Conservation (phyloP, 2,888 invertebrate species). For the Drymonia ruficornis region DNA sequence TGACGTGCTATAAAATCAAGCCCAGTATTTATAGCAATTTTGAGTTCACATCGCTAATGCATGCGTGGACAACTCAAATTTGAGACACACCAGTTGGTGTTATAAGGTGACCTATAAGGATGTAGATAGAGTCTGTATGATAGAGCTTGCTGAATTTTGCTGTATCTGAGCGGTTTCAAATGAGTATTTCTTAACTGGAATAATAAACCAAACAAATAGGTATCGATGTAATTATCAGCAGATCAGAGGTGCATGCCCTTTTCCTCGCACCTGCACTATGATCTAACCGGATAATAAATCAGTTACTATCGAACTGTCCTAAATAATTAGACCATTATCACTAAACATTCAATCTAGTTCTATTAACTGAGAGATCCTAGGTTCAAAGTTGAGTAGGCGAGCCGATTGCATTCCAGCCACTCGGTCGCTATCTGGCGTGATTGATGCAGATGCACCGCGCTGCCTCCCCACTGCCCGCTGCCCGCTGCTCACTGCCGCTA, state of each 20-base stretch:
- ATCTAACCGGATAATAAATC: constrained; percentile 1
- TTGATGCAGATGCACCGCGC: neutral
- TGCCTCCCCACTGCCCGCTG: neutral
- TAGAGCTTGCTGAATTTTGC: too few species aligned
- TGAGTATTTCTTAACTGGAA: too few species aligned
- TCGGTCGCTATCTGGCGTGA: constrained; percentile 5
- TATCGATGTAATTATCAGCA: neutral
- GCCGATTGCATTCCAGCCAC: constrained; percentile 29
- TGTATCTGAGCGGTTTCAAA: too few species aligned
- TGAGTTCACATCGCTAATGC: too few species aligned
- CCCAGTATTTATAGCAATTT: too few species aligned
- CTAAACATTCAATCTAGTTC: neutral
- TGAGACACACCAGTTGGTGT: too few species aligned
- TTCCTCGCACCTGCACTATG: neutral
- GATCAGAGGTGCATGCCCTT: neutral
- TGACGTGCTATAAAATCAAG: too few species aligned
- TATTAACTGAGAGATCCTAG: neutral
- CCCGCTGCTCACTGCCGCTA: too few species aligned
- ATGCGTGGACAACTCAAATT: too few species aligned
- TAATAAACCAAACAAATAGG: neutral
- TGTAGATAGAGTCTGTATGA: too few species aligned
- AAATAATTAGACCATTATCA: neutral
- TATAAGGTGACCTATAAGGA: too few species aligned
- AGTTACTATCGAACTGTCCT: neutral
- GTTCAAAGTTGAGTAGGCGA: constrained; percentile 45